A percentile compares a stretch with the other conserved stretches of the same genome.
phyloP scores from a whole-genome alignment of 2,797 vertebrate species.

The Xiphorhynchus erythropygius region DNA sequence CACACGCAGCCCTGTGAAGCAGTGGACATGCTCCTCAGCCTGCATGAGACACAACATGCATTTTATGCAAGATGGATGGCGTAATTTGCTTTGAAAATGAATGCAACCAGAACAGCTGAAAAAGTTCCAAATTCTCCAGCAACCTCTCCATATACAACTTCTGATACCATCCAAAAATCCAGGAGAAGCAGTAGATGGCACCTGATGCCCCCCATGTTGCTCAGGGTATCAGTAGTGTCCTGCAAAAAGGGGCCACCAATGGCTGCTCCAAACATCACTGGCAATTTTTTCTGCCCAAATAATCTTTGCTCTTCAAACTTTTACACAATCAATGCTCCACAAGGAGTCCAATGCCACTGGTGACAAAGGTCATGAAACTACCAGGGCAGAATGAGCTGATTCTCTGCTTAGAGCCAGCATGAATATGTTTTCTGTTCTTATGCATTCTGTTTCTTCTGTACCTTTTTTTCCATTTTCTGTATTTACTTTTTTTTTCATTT shows the following conservation, averaged over 20 bases:
- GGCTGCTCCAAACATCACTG: background rate
- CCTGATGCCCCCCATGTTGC: background rate
- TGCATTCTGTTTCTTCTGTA: background rate
- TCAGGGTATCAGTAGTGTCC: background rate
- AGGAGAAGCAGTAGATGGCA: background rate
- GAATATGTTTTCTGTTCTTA: background rate
- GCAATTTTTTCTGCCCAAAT: background rate
- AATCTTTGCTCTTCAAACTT: background rate
- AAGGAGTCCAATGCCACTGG: background rate
- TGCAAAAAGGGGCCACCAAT: background rate
- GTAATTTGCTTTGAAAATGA: background rate
- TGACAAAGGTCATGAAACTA: background rate
- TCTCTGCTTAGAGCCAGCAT: background rate
- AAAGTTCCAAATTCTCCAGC: background rate
- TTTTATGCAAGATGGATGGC: background rate
- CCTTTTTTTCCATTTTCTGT: background rate
- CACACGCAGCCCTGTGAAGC: background rate
- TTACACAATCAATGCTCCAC: background rate
- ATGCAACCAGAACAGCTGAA: background rate
- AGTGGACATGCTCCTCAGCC: background rate
- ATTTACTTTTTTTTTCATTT: background rate
- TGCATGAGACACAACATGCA: background rate
- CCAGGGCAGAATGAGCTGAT: background rate
- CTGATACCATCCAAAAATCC: background rate
- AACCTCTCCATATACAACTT: background rate